phyloP scores from a whole-genome alignment of 2,888 invertebrate genomes.

The Achlya flavicornis region DNA sequence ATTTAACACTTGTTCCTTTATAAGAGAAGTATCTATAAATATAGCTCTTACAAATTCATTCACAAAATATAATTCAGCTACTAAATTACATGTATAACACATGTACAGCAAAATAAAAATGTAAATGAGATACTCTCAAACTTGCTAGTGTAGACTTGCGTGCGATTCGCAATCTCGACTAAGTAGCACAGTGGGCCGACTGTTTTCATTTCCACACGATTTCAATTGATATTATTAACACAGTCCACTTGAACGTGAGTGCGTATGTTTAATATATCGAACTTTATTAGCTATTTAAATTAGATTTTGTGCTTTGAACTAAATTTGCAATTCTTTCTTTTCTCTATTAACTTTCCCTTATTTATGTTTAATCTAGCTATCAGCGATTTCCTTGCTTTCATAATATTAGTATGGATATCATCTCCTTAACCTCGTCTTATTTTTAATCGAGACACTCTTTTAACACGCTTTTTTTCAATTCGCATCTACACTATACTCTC shows the following conservation, averaged over 20 bases:
- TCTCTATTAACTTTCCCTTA: too few species aligned
- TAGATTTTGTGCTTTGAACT: too few species aligned
- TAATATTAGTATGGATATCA: too few species aligned
- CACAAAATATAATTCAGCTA: not conserved
- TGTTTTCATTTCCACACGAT: slow-evolving; percentile 35
- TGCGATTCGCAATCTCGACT: slow-evolving; percentile 56
- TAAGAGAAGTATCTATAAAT: not conserved
- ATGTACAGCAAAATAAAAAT: slow-evolving; percentile 15
- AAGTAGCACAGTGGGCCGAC: slow-evolving; percentile 62
- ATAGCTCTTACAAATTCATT: not conserved
- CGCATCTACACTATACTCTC: too few species aligned
- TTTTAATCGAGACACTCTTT: too few species aligned
- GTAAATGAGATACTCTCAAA: slow-evolving; percentile 16
- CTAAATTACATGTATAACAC: not conserved
- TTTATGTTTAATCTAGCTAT: too few species aligned
- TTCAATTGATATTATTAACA: slow-evolving; percentile 13
- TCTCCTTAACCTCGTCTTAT: too few species aligned
- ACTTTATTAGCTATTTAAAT: not conserved
- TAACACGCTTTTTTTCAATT: too few species aligned
- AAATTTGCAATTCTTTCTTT: too few species aligned
- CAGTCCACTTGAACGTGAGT: not conserved
- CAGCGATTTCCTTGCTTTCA: too few species aligned
- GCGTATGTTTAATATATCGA: not conserved
- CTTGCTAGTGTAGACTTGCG: slow-evolving; percentile 41
- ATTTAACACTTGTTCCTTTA: too few species aligned